Evolutionary conservation across 2,888 invertebrate species (phyloP).

Genomic region (Noctua pronuba): DNA sequence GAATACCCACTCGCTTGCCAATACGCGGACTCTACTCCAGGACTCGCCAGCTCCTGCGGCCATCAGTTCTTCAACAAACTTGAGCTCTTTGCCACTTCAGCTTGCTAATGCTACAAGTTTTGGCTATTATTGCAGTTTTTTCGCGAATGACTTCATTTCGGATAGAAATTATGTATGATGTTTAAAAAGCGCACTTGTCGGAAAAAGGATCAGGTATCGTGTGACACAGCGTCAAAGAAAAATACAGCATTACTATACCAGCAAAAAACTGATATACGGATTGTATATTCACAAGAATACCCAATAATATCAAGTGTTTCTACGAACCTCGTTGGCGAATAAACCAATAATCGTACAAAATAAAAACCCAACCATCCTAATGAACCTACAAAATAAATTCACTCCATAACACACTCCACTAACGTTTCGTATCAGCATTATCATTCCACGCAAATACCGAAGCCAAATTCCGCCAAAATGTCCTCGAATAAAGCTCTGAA

Average conservation of each 20-base stretch:
- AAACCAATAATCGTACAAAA: not conserved
- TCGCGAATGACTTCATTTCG: too few species aligned
- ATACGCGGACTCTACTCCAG: not conserved
- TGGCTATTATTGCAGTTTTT: not conserved
- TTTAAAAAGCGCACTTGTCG: too few species aligned
- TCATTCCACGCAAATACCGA: constrained; percentile 34
- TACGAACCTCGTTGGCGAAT: not conserved
- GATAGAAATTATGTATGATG: too few species aligned
- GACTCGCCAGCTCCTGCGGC: not conserved
- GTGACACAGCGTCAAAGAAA: too few species aligned
- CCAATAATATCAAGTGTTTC: not conserved
- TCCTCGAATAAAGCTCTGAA: constrained; percentile 31
- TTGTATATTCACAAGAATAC: not conserved
- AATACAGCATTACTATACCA: too few species aligned
- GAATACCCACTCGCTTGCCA: not conserved
- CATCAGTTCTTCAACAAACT: not conserved
- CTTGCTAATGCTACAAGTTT: not conserved
- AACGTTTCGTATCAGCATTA: constrained; percentile 43
- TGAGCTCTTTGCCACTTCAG: too few species aligned
- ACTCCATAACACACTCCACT: constrained; percentile 9
- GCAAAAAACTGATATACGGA: too few species aligned
- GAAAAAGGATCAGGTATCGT: not conserved
- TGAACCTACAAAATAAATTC: constrained; percentile 12
- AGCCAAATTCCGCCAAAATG: constrained; percentile 34
- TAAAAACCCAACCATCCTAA: not conserved